These are phyloP conservation scores for Sciaenops ocellatus DNA, from an alignment of 2,797 vertebrate genomes.

Conservation along the genomic window DNA sequence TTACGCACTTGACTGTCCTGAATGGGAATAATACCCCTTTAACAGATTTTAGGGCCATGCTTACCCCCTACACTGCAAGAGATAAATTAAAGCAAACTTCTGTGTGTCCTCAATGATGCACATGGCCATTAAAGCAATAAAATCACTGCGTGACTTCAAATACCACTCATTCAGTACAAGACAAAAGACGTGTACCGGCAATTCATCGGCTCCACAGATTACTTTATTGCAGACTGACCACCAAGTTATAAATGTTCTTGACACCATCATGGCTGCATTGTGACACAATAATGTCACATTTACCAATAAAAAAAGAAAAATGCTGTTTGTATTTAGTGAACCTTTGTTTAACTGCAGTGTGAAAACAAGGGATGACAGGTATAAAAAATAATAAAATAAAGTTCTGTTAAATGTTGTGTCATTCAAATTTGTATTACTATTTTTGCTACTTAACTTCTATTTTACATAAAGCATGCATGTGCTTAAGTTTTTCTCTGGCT, in stretches of 20 bases:
- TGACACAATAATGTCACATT: background rate
- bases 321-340: background rate
- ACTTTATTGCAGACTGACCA: background rate
- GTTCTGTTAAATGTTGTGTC: background rate
- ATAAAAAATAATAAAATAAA: background rate
- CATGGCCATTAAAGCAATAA: background rate
- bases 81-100: background rate
- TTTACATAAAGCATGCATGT: background rate
- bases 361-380: background rate
- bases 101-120: background rate
- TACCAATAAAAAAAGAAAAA: background rate
- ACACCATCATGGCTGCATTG: background rate
- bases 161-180: background rate
- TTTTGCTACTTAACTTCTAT: background rate
- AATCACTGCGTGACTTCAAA: background rate
- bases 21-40: background rate
- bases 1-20: background rate
- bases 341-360: background rate
- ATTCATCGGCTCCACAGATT: background rate
- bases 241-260: background rate
- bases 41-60: background rate
- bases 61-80: background rate
- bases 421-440: background rate
- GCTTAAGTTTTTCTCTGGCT: slow-evolving; percentile 4
- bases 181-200: background rate